Conservation (phyloP, 2,888 invertebrate species). For the Macrophya annulata region DNA sequence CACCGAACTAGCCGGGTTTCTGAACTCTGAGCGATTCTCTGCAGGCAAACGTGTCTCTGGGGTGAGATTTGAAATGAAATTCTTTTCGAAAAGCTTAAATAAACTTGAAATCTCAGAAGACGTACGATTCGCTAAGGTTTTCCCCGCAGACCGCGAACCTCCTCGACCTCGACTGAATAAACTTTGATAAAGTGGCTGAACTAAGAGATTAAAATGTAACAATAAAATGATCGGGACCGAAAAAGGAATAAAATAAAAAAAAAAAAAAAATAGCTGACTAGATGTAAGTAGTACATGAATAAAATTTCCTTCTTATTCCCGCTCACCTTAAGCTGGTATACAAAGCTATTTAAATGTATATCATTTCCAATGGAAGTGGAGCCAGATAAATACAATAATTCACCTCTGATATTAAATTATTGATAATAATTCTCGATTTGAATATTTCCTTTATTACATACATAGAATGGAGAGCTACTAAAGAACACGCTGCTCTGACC, state of each 20-base stretch:
- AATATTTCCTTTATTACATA: slow-evolving; percentile 2
- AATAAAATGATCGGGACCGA: slow-evolving; percentile 21
- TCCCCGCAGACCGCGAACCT: not conserved
- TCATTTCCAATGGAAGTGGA: not conserved
- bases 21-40: slow-evolving; percentile 29
- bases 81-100: slow-evolving; percentile 56
- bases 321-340: not conserved
- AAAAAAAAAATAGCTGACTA: not conserved
- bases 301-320: not conserved
- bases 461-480: no score
- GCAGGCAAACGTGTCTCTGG: slow-evolving; percentile 61
- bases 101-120: slow-evolving; percentile 48
- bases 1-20: slow-evolving; percentile 4
- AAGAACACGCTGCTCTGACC: not conserved
- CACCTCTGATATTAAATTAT: not conserved
- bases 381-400: slow-evolving; percentile 3
- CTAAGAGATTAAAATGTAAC: slow-evolving; percentile 48
- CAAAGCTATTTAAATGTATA: not conserved
- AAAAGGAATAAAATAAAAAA: not conserved
- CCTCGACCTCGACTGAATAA: slow-evolving; percentile 19
- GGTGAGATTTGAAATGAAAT: slow-evolving; percentile 61
- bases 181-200: slow-evolving; percentile 42
- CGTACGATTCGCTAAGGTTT: slow-evolving; percentile 1
- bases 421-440: not conserved
- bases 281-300: not conserved